Base-by-base conservation (phyloP, 2,888 invertebrate genomes). In the Pharmacophagus antenor region DNA sequence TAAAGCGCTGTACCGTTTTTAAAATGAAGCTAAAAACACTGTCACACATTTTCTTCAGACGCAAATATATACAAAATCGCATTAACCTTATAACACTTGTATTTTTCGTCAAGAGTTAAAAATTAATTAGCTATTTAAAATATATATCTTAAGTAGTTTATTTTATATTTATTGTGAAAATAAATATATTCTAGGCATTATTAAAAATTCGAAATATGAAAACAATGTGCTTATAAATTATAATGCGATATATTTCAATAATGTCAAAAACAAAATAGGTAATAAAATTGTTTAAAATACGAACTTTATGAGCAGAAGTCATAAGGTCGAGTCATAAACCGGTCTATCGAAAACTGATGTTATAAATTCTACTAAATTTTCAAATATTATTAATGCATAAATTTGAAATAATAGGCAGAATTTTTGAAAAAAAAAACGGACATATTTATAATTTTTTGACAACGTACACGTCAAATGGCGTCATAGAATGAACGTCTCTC, bases 241-340 rank as follows among this genome's bases (percentile, higher is more conserved):
- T 62, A 49, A 59, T 61, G 50, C 62, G 62, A 63, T 65, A 56
- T 65, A 56, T 62, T 56, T 52, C 62, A 41, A 44, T 56, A 27
- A 62, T 41, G 41, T 60, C 49, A 60, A 18, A 22, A 62, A 53
- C 58, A 63, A 63, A 63, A 58, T 58, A 42, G 48, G 44, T 60
- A 63, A 66, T 65, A 66, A 65, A 67, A 64, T 42, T 62, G 62
- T 62, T 55, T 56, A 53, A 66, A 61, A 61, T 56, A 46, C 56
- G 42, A 58, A 64, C 62, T 67, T 66, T 67, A 66, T 63, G 65
- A 52, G 56, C 64, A 55, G 59, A 68, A 70, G 69, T 71, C 69
- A 50, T 63, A 64, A 66, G 69, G 67, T 70, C 63, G 57, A 50
- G 58, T 25, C 60, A 41, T 31, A 54, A 44, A 54, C 44, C 58